Evolutionary conservation across 2,888 invertebrate genomes (phyloP), one percentile per base, ranked within the genome.

Genomic region (Cyclophora punctaria): DNA sequence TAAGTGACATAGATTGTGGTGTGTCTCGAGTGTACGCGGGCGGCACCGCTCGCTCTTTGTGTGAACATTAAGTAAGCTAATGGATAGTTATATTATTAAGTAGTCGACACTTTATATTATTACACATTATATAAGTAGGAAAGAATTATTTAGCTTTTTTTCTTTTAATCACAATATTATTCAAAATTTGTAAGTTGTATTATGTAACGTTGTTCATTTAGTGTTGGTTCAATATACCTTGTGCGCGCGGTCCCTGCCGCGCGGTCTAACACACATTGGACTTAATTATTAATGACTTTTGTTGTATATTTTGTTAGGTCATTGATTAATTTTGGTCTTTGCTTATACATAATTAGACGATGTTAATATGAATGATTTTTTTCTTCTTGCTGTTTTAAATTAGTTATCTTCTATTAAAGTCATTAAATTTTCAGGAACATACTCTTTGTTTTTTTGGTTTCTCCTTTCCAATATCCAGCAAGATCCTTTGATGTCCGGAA

Each of bases 251-350:
- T 5, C 33, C 33, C 34, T 6, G 76, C 75, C 78, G 71, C 75
- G 69, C 78, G 76, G 71, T 81, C 78, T 80, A 79, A 80, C 78
- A 79, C 77, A 76, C 78, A 81, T 80, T 80, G 80, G 84, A 85
- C 87, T 81, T 75, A 80, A 87, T 88, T 87, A 86, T 86, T 84
- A 80, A 88, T 88, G 88, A 87, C 88, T 87, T 87, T 88, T 88
- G 88, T 88, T 88, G 88, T 88, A 88, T 88, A 88, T 88, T 87
- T 88, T 88, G 88, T 88, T 88, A 86, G 87, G 88, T 88, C 88
- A 87, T 88, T 88, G 83, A 85, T 87, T 88, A 87, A 87, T 88
- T 87, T 84, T 83, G 78, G 81, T 86, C 85, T 78, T 80, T 75
- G 82, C 83, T 88, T 71, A 68, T 79, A 77, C 75, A 75, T 84